Evolutionary conservation across 2,888 invertebrate genomes (phyloP).

Genomic region (Eristalis pertinax): DNA sequence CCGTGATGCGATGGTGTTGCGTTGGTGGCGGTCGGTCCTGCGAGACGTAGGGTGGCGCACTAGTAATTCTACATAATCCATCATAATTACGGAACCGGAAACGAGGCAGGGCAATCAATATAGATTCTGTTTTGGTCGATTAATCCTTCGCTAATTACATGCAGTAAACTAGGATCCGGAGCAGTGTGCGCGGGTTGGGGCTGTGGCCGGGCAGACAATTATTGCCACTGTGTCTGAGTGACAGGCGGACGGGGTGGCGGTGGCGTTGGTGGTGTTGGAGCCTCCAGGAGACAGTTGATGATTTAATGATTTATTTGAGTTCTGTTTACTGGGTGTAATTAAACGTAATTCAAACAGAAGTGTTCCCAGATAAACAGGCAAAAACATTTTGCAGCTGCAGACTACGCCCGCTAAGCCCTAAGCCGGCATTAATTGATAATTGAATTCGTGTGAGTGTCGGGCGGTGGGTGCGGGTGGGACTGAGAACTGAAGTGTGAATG

Average conservation of each 20-base stretch:
- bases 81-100: constrained; percentile 71
- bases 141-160: constrained; percentile 72
- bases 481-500: not conserved
- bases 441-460: not conserved
- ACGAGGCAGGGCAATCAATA: constrained; percentile 69
- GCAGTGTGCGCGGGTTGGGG: not conserved
- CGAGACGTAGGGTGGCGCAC: constrained; percentile 21
- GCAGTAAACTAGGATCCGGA: constrained; percentile 61
- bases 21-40: not conserved
- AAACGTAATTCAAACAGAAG: constrained; percentile 64
- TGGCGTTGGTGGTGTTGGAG: not conserved
- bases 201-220: constrained; percentile 1
- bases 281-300: constrained; percentile 59
- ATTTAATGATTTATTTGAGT: constrained; percentile 70
- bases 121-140: constrained; percentile 72
- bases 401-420: not conserved
- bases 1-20: constrained; percentile 1
- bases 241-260: too few relatives aligned
- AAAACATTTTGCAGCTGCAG: constrained; percentile 18
- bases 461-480: not conserved
- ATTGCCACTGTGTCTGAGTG: constrained; percentile 25
- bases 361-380: constrained; percentile 1
- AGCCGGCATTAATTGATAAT: not conserved
- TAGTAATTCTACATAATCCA: constrained; percentile 69
- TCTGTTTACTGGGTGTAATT: constrained; percentile 65